Evolutionary conservation across 92 coral and sea anemone species (phyloP).

Genomic region (Epizoanthus ramosus): DNA sequence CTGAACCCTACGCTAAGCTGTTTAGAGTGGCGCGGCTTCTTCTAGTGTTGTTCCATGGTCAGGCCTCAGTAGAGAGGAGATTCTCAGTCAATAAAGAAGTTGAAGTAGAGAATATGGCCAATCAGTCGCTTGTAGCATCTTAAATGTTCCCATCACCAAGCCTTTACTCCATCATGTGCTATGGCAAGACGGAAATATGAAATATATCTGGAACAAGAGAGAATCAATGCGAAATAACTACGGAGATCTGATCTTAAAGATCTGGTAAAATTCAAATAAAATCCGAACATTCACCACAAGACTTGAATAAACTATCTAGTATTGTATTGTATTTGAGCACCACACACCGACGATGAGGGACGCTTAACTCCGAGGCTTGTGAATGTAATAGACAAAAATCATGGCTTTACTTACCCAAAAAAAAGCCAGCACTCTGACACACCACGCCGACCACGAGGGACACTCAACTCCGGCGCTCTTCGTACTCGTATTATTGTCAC

Average conservation of each 20-base stretch:
- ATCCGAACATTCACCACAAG: constrained; percentile 17
- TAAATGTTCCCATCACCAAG: constrained; percentile 49
- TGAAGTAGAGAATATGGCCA: constrained; percentile 57
- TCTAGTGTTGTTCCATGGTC: constrained; percentile 57
- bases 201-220: constrained; percentile 51
- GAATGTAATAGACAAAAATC: no score
- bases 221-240: no score
- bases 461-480: neutral
- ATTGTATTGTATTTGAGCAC: constrained; percentile 9
- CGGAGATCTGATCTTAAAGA: no score
- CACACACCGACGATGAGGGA: neutral
- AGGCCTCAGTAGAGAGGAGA: constrained; percentile 56
- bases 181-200: constrained; percentile 53
- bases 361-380: constrained; percentile 4
- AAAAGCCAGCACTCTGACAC: neutral
- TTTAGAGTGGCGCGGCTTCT: constrained; percentile 49
- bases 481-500: neutral
- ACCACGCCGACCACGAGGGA: neutral
- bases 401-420: no score
- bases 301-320: constrained; percentile 20
- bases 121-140: constrained; percentile 47
- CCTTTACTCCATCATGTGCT: constrained; percentile 52
- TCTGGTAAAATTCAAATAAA: no score
- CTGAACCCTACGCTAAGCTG: constrained; percentile 39
- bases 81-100: constrained; percentile 61